Base-by-base conservation (phyloP, 2,888 invertebrate genomes). In the Ceramica pisi region DNA sequence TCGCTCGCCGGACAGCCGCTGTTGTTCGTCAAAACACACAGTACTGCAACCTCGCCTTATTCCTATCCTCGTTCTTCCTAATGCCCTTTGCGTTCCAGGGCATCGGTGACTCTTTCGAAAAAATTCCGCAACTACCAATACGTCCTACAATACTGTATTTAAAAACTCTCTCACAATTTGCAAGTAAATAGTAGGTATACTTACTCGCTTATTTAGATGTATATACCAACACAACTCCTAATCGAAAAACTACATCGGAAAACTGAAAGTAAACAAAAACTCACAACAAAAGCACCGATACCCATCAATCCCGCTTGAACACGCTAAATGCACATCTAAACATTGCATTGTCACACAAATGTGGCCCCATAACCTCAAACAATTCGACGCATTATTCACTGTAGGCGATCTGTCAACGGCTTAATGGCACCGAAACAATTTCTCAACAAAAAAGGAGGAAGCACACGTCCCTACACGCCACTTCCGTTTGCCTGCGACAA, bases 361-460 rank as follows among this genome's bases (percentile, higher is more conserved):
- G 83, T 79, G 79, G 85, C 84, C 88, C 88, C 84, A 89, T 89
- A 62, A 69, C 70, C 89, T 73, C 88, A 83, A 94, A 95, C 94
- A 94, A 94, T 95, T 88, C 89, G 85, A 88, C 89, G 88, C 92
- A 95, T 95, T 94, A 94, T 93, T 95, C 93, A 93, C 88, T 88
- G 87, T 84, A 90, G 90, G 93, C 93, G 92, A 96, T 96, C 94
- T 95, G 95, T 96, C 96, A 96, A 94, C 94, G 93, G 93, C 92
- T 93, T 96, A 96, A 96, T 96, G 96, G 95, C 90, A 95, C 87
- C 92, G 95, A 95, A 95, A 95, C 95, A 95, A 95, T 95, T 95
- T 94, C 91, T 86, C 92, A 95, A 95, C 95, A 96, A 96, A 95
- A 95, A 95, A 94, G 77, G 85, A 93, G 95, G 95, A 96, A 95